These are phyloP conservation scores for Hypotaenidia okinawae DNA, from an alignment of 2,797 vertebrate species.

Conservation along the genomic window DNA sequence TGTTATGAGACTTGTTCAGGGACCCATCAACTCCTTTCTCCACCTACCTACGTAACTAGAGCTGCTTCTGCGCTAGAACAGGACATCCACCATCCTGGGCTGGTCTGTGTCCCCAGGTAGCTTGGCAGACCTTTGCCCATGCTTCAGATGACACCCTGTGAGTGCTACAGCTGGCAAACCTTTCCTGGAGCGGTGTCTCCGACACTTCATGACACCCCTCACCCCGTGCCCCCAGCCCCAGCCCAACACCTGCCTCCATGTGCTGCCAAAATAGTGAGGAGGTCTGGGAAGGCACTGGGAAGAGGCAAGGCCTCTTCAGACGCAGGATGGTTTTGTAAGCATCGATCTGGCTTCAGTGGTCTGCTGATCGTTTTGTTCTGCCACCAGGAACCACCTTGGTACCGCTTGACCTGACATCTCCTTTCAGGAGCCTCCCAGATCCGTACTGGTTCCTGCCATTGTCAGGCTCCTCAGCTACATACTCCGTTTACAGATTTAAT, in stretches of 20 bases:
- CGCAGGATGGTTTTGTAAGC: neutral
- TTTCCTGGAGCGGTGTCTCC: neutral
- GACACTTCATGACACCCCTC: neutral
- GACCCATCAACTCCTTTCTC: neutral
- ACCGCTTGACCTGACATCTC: neutral
- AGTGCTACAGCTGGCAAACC: neutral
- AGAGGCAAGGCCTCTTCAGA: neutral
- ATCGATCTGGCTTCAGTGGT: neutral
- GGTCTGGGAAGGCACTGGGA: neutral
- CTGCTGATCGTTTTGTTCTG: neutral
- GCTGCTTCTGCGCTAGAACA: neutral
- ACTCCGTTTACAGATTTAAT: neutral
- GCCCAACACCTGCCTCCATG: neutral
- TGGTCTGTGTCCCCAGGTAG: neutral
- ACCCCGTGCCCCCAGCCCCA: neutral
- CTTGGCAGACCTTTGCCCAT: neutral
- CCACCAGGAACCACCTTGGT: neutral
- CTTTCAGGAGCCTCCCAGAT: neutral
- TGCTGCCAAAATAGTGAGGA: neutral
- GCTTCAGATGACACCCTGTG: neutral
- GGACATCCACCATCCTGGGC: neutral
- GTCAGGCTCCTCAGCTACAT: neutral
- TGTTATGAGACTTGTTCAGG: neutral
- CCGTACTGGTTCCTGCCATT: neutral
- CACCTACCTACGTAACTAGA: fast-evolving